Base-by-base conservation (phyloP, 2,888 invertebrate genomes). In the Nudaria mundana region DNA sequence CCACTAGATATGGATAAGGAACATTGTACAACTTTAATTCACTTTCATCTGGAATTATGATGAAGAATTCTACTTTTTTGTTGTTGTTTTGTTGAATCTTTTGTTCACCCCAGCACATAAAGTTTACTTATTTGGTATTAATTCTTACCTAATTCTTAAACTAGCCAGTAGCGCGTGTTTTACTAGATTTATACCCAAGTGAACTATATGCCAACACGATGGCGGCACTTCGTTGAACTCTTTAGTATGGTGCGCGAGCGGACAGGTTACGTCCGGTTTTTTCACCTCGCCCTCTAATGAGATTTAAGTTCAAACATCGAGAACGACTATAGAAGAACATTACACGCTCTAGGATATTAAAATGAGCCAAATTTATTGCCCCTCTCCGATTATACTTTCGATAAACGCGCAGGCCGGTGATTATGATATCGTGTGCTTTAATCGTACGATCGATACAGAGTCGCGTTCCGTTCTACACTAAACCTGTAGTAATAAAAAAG, bases 361-460 rank as follows among this genome's bases (percentile, higher is more conserved):
- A 84, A 87, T 82, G 83, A 83, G 85, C 86, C 87, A 83, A 87
- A 87, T 87, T 86, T 86, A 87, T 85, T 74, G 82, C 83, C 74
- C 73, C 70, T 66, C 81, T 76, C 75, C 77, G 86, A 88, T 88
- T 85, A 86, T 81, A 73, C 66, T 76, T 78, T 84, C 82, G 86
- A 87, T 88, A 87, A 85, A 88, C 83, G 78, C 80, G 63, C 76
- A 84, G 82, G 81, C 86, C 86, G 78, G 85, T 87, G 87, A 88
- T 88, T 88, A 88, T 87, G 87, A 87, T 88, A 88, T 88, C 88
- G 87, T 66, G 58, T 64, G 70, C 76, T 80, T 74, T 81, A 85
- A 88, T 87, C 87, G 81, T 77, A 76, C 69, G 76, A 86, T 85
- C 87, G 86, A 81, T 84, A 83, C 79, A 59, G 64, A 76, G 79